These are phyloP conservation scores for Melipona quadrifasciata DNA, from an alignment of 1,140 invertebrate species.

Conservation along the genomic window DNA sequence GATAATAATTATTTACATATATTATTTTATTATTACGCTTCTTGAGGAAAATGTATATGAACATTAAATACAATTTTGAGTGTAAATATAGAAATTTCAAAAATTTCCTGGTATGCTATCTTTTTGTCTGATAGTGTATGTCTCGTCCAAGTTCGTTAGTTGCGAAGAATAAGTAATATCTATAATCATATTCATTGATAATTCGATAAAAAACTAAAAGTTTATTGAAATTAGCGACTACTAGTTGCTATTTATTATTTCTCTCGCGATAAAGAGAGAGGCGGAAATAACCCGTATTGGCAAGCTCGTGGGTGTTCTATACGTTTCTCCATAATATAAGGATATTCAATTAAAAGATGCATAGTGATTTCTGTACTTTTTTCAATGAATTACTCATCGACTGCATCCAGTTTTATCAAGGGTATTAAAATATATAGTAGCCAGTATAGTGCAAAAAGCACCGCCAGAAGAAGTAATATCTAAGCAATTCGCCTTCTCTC, in stretches of 20 bases:
- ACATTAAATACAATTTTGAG: too few relatives aligned
- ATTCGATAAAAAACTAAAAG: not conserved
- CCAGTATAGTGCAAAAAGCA: slow-evolving; percentile 90
- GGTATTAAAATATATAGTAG: slow-evolving; percentile 88
- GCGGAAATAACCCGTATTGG: not conserved
- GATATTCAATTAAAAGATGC: slow-evolving; percentile 21
- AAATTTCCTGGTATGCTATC: too few relatives aligned
- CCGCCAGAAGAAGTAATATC: slow-evolving; percentile 88
- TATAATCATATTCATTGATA: not conserved
- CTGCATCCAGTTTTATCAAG: slow-evolving; percentile 82
- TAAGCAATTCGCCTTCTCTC: slow-evolving; percentile 88
- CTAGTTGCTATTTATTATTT: not conserved
- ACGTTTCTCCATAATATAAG: not conserved
- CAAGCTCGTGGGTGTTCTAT: not conserved
- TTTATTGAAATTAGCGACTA: not conserved
- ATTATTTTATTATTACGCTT: too few relatives aligned
- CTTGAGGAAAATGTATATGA: too few relatives aligned
- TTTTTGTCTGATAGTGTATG: too few relatives aligned
- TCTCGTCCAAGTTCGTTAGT: too few relatives aligned
- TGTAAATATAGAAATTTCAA: too few relatives aligned
- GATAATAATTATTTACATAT: too few relatives aligned
- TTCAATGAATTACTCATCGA: slow-evolving; percentile 64
- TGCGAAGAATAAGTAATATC: too few relatives aligned
- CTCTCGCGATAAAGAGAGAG: not conserved
- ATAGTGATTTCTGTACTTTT: not conserved